A percentile compares a stretch with the other conserved stretches of the same genome.
Evolutionary conservation across 2,797 vertebrate species (phyloP).

Genomic region (Acipenser ruthenus): DNA sequence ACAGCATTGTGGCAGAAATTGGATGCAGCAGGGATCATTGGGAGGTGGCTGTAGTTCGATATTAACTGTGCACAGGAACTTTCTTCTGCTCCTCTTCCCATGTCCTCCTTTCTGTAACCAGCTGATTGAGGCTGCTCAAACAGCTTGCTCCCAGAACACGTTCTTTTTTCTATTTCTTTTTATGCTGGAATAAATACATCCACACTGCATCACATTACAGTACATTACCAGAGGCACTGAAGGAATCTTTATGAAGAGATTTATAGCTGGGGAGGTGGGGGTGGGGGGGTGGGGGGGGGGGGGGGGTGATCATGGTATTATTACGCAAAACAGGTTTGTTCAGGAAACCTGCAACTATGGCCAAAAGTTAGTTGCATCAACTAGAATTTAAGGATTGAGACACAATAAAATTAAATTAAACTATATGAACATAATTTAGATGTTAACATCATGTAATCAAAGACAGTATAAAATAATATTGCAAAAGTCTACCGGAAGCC

Average conservation of each 20-base stretch:
- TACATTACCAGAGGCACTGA: conserved; percentile 7
- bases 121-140: conserved; percentile 51
- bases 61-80: conserved; percentile 82
- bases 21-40: conserved; percentile 96
- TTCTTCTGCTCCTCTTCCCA: conserved; percentile 47
- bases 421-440: no score
- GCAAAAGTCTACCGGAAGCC: no score
- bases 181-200: conserved; percentile 7
- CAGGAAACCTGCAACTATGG: no score
- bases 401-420: no score
- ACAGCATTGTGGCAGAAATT: conserved; percentile 95
- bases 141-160: conserved; percentile 23
- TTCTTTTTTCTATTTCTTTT: neutral
- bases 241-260: neutral
- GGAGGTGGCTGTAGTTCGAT: conserved; percentile 91
- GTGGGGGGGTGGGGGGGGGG: neutral
- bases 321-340: no score
- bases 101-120: conserved; percentile 49
- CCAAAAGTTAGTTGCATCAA: no score
- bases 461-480: no score
- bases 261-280: neutral
- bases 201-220: conserved; percentile 21
- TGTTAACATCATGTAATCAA: no score
- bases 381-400: no score
- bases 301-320: neutral